Percentiles rank a stretch among this genome's conserved stretches.
Conservation (phyloP, 1,140 invertebrate species). For the Cherax quadricarinatus region DNA sequence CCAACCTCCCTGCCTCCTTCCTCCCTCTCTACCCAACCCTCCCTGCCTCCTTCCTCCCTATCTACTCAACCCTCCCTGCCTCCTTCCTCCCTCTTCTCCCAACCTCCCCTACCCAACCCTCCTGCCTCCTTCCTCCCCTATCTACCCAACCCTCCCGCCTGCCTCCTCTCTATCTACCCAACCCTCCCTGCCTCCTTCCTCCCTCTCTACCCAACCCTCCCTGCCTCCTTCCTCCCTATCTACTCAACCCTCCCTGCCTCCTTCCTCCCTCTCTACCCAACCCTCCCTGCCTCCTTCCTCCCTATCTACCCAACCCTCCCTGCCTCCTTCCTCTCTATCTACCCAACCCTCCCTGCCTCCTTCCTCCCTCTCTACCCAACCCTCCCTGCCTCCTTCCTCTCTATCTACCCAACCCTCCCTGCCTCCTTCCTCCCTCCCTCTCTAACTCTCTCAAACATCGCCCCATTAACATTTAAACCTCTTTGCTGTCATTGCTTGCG, state of each 20-base stretch:
- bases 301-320: not conserved
- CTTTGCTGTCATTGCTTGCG: not conserved
- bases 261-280: not conserved
- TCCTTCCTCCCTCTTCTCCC: not conserved
- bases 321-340: not conserved
- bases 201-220: too few species aligned
- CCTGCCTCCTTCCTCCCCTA: not conserved
- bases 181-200: too few species aligned
- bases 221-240: not conserved
- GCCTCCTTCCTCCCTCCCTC: too few species aligned
- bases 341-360: not conserved
- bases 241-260: not conserved
- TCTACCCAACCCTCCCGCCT: not conserved
- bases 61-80: too few species aligned
- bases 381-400: not conserved
- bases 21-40: not conserved
- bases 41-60: not conserved
- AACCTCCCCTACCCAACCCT: not conserved
- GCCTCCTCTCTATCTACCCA: too few species aligned
- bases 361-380: not conserved
- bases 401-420: too few species aligned
- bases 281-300: not conserved
- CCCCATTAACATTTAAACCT: not conserved
- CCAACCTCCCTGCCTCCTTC: not conserved
- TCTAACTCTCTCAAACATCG: not conserved